Evolutionary conservation across 2,797 vertebrate species (phyloP).

Genomic region (Esox lucius): DNA sequence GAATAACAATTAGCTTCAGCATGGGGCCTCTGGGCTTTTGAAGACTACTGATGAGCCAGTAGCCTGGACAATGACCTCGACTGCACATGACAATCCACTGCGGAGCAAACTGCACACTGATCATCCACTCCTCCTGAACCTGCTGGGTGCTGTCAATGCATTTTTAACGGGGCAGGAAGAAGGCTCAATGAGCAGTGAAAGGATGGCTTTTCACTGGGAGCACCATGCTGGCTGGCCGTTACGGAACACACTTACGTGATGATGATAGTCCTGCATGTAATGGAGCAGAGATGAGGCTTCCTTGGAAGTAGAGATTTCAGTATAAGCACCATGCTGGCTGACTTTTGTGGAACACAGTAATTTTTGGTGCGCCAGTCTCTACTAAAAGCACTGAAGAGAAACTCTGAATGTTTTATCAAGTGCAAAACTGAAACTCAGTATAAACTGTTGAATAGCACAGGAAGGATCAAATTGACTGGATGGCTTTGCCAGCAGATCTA

Average conservation of each 20-base stretch:
- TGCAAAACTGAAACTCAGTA: neutral
- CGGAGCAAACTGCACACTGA: conserved; percentile 51
- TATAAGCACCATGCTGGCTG: neutral
- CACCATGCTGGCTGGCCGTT: neutral
- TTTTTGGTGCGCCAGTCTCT: conserved; percentile 27
- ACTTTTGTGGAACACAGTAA: neutral
- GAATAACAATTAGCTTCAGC: conserved; percentile 68
- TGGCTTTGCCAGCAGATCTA: too few relatives aligned
- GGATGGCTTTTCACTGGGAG: conserved; percentile 31
- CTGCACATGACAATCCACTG: conserved; percentile 6
- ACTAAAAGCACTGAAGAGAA: conserved; percentile 1
- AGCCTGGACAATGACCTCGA: conserved; percentile 67
- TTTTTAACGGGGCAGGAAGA: conserved; percentile 56
- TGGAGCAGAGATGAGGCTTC: conserved; percentile 60
- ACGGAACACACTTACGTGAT: too few relatives aligned
- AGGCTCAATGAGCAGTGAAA: conserved; percentile 53
- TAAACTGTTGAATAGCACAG: too few relatives aligned
- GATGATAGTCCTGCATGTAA: neutral
- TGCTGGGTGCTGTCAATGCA: conserved; percentile 60
- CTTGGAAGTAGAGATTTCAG: conserved; percentile 35
- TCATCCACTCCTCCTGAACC: conserved; percentile 57
- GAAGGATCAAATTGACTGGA: too few relatives aligned
- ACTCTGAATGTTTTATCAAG: neutral
- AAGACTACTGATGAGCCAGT: conserved; percentile 44
- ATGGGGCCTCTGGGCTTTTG: conserved; percentile 60